A percentile compares a stretch with the other conserved stretches of the same genome.
Evolutionary conservation across 2,113 vertebrate species (phyloP).

Genomic region (Xenopus borealis): DNA sequence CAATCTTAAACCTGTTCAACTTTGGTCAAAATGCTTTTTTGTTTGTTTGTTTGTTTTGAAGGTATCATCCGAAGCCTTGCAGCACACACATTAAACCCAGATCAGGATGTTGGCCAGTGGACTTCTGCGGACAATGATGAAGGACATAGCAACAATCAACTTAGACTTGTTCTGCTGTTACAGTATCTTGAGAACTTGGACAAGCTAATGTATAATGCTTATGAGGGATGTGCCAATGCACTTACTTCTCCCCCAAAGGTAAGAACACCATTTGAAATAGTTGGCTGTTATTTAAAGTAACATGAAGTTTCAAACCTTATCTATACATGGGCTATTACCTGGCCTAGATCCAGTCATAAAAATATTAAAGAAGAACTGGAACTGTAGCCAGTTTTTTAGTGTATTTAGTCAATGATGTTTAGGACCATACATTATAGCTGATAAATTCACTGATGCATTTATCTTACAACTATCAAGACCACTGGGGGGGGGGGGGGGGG

Average conservation of each 20-base stretch:
- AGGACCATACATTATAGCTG: no score
- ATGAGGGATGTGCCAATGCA: constrained; percentile 94
- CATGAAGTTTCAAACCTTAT: no score
- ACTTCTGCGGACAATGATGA: constrained; percentile 87
- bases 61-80: constrained; percentile 95
- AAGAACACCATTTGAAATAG: constrained; percentile 38
- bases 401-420: no score
- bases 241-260: constrained; percentile 96
- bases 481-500: no score
- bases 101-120: constrained; percentile 92
- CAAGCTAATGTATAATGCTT: constrained; percentile 98
- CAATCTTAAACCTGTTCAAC: no score
- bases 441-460: no score
- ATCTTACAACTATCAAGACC: no score
- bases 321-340: no score
- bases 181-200: constrained; percentile 96
- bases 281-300: no score
- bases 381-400: no score
- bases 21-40: constrained; percentile 1
- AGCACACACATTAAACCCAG: constrained; percentile 88
- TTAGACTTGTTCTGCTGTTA: constrained; percentile 87
- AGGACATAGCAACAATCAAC: constrained; percentile 90
- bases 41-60: constrained; percentile 54
- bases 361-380: no score
- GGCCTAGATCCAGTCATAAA: no score